These are phyloP conservation scores for Sebastes glaucus DNA, from an alignment of 2,797 vertebrate species.

Conservation along the genomic window DNA sequence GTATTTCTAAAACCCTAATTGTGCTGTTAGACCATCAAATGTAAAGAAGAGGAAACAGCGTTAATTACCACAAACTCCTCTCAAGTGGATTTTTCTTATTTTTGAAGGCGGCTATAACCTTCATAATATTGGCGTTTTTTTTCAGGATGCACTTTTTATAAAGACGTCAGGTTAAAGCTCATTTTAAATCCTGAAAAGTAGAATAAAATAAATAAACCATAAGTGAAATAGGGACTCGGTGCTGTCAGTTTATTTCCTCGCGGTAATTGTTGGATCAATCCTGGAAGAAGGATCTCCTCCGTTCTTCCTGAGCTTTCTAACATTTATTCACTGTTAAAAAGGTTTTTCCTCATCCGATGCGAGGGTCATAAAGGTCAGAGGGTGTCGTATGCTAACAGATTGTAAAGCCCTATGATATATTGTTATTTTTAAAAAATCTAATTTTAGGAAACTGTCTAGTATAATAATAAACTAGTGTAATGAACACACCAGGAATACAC, in stretches of 20 bases:
- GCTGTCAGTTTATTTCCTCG: neutral
- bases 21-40: slow-evolving; percentile 29
- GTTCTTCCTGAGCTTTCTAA: no score
- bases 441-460: no score
- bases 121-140: neutral
- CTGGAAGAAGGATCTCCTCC: no score
- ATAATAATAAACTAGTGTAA: no score
- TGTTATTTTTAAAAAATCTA: no score
- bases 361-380: no score
- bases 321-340: no score
- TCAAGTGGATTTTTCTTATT: neutral
- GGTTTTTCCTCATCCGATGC: no score
- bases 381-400: no score
- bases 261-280: rapidly evolving
- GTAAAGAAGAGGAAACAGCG: neutral
- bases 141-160: neutral
- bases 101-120: neutral
- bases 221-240: neutral
- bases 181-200: neutral
- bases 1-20: slow-evolving; percentile 32
- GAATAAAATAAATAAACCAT: neutral
- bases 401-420: no score
- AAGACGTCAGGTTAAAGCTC: rapidly evolving
- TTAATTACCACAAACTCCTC: slow-evolving; percentile 11
- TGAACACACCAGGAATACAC: no score